Evolutionary conservation across 2,113 vertebrate species (phyloP).

Genomic region (Ciconia boyciana): DNA sequence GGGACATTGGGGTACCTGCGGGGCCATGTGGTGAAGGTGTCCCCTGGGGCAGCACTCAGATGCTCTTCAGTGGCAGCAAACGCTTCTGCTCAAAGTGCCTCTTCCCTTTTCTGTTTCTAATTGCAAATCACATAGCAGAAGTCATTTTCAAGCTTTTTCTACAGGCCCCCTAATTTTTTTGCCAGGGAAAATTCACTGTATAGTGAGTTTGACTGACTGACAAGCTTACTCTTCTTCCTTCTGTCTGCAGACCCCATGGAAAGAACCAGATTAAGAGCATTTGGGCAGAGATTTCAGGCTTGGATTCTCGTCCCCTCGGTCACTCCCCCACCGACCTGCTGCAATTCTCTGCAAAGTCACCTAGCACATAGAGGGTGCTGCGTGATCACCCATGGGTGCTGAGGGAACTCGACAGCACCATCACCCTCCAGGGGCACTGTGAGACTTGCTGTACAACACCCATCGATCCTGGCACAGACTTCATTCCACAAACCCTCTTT

Average conservation of each 20-base stretch:
- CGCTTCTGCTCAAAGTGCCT: neutral
- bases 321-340: accelerated
- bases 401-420: neutral
- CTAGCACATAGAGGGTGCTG: neutral
- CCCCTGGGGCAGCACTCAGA: neutral
- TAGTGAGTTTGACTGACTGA: neutral
- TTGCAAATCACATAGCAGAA: neutral
- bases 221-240: neutral
- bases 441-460: no score
- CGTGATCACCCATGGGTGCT: neutral
- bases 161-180: neutral
- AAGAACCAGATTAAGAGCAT: neutral
- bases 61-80: neutral
- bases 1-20: neutral
- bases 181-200: neutral
- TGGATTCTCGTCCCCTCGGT: neutral
- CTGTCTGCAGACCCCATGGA: neutral
- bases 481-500: neutral
- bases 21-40: neutral
- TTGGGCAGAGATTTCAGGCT: neutral
- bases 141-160: neutral
- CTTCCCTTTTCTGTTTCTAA: neutral
- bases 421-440: neutral
- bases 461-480: no score
- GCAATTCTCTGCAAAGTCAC: neutral